Conservation (phyloP, 2,113 vertebrate genomes). For the Burhinus bistriatus region DNA sequence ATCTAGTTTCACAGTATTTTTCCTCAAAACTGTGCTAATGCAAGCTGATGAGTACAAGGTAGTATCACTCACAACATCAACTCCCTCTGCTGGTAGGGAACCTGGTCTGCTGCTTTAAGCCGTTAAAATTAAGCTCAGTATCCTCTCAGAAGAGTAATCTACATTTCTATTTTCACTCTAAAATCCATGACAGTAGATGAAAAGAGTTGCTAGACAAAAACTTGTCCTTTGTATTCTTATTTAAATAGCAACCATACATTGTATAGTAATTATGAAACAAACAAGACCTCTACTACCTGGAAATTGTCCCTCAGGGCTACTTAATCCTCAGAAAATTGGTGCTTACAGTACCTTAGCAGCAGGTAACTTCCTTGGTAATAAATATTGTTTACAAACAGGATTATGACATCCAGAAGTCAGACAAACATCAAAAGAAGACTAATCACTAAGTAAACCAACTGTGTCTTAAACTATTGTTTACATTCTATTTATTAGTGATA, state of each 20-base stretch:
- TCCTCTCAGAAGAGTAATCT: neutral
- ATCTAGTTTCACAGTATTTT: neutral
- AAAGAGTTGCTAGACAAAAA: neutral
- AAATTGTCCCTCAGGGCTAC: neutral
- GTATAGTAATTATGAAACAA: neutral
- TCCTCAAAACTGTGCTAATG: neutral
- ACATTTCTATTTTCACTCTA: neutral
- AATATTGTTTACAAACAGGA: neutral
- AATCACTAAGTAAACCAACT: neutral
- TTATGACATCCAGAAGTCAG: neutral
- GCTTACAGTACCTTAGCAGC: neutral
- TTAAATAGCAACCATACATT: neutral
- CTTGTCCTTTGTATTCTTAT: neutral
- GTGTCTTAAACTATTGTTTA: neutral
- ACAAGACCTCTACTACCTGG: neutral
- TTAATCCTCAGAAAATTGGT: neutral
- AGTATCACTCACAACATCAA: neutral
- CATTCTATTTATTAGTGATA: neutral
- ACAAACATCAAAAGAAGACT: neutral
- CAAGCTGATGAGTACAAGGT: neutral
- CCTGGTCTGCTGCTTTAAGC: neutral
- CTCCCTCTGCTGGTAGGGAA: constrained; percentile 54
- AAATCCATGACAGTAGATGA: neutral
- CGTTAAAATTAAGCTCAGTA: neutral
- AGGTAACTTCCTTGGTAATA: neutral